A percentile compares a stretch with the other conserved stretches of the same genome.
These are phyloP conservation scores for Columba livia DNA, from an alignment of 2,113 vertebrate genomes.

Conservation along the genomic window DNA sequence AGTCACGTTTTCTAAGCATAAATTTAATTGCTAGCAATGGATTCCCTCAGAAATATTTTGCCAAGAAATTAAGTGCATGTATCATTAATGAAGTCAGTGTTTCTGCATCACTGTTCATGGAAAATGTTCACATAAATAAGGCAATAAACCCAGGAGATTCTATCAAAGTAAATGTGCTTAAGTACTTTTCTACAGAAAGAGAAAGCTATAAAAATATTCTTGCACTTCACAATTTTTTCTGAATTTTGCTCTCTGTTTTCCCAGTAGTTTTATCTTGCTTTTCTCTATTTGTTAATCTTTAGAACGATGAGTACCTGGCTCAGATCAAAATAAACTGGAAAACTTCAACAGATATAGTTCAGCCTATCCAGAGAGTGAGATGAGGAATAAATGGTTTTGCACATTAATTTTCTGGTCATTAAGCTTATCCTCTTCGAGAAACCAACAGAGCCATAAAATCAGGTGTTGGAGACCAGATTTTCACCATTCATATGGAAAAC, in stretches of 20 bases:
- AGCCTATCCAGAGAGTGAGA: background rate
- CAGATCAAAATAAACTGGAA: background rate
- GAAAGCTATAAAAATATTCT: constrained; percentile 1
- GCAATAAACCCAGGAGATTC: constrained; percentile 8
- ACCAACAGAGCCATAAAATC: background rate
- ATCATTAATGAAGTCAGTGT: constrained; percentile 16
- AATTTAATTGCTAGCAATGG: background rate
- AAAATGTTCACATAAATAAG: background rate
- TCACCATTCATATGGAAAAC: background rate
- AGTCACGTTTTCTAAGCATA: background rate
- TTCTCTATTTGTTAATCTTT: background rate
- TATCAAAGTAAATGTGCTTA: background rate
- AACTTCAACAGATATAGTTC: background rate
- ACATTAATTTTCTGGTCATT: background rate
- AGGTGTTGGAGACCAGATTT: background rate
- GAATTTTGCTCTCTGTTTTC: background rate
- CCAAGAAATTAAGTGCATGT: constrained; percentile 28
- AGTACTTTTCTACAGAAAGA: background rate
- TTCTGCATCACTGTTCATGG: constrained; percentile 30
- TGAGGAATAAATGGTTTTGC: background rate
- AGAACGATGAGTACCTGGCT: background rate
- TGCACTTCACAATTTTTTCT: background rate
- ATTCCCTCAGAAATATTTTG: background rate
- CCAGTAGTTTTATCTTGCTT: background rate
- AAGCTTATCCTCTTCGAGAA: background rate